A percentile compares a stretch with the other conserved stretches of the same genome.
phyloP scores from a whole-genome alignment of 2,888 invertebrate genomes.

The Tinea trinotella region DNA sequence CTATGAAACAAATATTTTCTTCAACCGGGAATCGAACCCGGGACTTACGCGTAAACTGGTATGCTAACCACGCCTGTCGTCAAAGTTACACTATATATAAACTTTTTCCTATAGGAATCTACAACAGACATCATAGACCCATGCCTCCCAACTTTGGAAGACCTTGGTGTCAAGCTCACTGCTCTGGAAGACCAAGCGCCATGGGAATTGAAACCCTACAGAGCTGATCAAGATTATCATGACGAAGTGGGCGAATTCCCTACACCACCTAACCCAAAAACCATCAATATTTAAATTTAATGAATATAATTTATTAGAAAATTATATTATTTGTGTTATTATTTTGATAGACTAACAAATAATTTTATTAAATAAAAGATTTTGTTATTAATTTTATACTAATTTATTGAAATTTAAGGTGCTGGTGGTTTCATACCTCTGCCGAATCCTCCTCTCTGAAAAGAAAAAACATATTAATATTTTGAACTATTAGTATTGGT shows the following conservation, averaged over 20 bases:
- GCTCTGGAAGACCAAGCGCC: slow-evolving; percentile 85
- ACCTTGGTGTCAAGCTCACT: slow-evolving; percentile 86
- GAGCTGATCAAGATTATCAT: slow-evolving; percentile 79
- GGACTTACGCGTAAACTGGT: no score
- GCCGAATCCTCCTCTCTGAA: slow-evolving; percentile 85
- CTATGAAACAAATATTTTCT: no score
- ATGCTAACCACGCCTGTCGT: no score
- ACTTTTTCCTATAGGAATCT: slow-evolving; percentile 74
- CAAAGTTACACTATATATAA: no score
- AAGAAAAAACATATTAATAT: slow-evolving; percentile 33
- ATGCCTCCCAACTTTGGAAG: slow-evolving; percentile 85
- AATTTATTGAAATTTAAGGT: slow-evolving; percentile 53
- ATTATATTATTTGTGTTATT: background rate
- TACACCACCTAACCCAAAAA: slow-evolving; percentile 74
- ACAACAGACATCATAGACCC: slow-evolving; percentile 77
- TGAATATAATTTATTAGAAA: background rate
- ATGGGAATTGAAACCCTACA: slow-evolving; percentile 84
- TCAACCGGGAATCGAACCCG: no score
- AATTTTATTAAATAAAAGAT: background rate
- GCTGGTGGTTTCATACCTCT: slow-evolving; percentile 77
- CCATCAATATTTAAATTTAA: background rate
- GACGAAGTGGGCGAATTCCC: slow-evolving; percentile 83
- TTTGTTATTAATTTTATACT: slow-evolving; percentile 20
- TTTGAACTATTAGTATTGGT: no score
- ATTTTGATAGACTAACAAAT: background rate